Evolutionary conservation across 2,113 vertebrate genomes (phyloP).

Genomic region (Monopterus albus): DNA sequence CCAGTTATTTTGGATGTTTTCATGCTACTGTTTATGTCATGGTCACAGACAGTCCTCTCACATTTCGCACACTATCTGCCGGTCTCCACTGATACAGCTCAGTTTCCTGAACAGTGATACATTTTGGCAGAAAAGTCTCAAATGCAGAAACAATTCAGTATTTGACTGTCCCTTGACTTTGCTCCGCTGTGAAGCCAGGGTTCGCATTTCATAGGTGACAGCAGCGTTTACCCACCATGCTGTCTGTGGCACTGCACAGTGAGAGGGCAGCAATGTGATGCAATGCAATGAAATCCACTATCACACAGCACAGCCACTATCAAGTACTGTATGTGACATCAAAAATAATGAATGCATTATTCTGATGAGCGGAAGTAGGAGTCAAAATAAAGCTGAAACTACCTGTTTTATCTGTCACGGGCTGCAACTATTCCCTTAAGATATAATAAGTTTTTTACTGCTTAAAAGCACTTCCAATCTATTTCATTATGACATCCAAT

Average conservation of each 20-base stretch:
- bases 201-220: slow-evolving; percentile 22
- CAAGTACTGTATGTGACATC: slow-evolving; percentile 13
- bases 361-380: neutral
- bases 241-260: slow-evolving; percentile 12
- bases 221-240: slow-evolving; percentile 38
- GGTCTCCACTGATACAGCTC: neutral
- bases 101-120: slow-evolving; percentile 6
- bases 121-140: slow-evolving; percentile 16
- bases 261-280: slow-evolving; percentile 43
- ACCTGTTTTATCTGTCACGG: neutral
- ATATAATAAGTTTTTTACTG: too few species aligned
- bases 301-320: neutral
- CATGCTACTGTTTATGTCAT: slow-evolving; percentile 14
- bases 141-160: neutral
- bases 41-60: slow-evolving; percentile 6
- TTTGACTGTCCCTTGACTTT: slow-evolving; percentile 3
- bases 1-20: slow-evolving; percentile 33
- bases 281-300: slow-evolving; percentile 36
- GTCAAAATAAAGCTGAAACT: neutral
- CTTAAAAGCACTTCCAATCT: too few species aligned
- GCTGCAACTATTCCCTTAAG: too few species aligned
- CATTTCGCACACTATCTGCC: neutral
- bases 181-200: slow-evolving; percentile 2
- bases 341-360: slow-evolving; percentile 1
- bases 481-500: too few species aligned